Conservation (phyloP, 2,113 vertebrate genomes). For the Gallinago jamesoni region DNA sequence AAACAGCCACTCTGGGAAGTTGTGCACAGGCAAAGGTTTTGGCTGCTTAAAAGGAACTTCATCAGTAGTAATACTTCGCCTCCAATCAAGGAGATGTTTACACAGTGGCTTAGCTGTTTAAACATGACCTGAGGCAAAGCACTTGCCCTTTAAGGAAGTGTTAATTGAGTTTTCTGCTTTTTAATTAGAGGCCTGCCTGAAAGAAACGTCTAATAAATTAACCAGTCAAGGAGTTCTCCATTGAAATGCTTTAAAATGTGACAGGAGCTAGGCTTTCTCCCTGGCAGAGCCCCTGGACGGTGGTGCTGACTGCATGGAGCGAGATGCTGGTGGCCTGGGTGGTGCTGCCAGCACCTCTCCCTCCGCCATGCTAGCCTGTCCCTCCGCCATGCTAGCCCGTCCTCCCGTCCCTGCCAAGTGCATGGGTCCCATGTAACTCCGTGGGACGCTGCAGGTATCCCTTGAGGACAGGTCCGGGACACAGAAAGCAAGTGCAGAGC, state of each 20-base stretch:
- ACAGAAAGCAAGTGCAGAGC: neutral
- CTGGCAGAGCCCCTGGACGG: fast-evolving
- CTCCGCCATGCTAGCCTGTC: neutral
- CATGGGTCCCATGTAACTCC: fast-evolving
- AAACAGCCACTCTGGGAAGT: neutral
- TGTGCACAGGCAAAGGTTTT: neutral
- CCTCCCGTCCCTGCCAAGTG: fast-evolving
- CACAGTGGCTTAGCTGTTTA: neutral
- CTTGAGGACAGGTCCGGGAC: too few relatives aligned
- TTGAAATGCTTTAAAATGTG: fast-evolving
- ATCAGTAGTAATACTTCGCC: neutral
- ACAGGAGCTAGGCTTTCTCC: neutral
- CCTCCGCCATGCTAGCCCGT: neutral
- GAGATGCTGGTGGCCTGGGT: neutral
- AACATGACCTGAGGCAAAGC: neutral
- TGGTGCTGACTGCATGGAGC: fast-evolving
- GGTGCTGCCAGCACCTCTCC: fast-evolving
- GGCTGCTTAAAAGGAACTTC: neutral
- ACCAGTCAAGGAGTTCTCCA: neutral
- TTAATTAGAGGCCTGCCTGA: neutral
- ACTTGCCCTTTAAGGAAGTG: neutral
- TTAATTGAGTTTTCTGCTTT: neutral
- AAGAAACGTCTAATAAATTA: neutral
- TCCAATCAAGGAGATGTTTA: neutral
- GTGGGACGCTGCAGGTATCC: neutral